Conservation (phyloP, 2,113 vertebrate genomes). For the Pholis gunnellus region DNA sequence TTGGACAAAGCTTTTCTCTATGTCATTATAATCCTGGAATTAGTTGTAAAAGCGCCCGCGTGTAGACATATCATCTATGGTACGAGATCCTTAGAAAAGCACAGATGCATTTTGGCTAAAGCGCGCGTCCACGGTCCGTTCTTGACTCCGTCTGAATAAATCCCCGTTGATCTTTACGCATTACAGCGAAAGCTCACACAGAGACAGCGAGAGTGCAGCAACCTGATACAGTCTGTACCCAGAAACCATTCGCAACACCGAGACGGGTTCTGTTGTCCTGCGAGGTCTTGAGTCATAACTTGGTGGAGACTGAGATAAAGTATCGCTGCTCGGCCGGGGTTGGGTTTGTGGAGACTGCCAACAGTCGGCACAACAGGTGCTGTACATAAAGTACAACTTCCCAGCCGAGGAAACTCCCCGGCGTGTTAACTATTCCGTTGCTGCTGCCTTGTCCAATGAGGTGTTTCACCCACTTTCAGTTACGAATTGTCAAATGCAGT, state of each 20-base stretch:
- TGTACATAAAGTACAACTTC: constrained; percentile 79
- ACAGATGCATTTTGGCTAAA: constrained; percentile 56
- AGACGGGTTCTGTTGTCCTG: constrained; percentile 63
- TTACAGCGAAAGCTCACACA: constrained; percentile 51
- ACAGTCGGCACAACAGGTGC: constrained; percentile 89
- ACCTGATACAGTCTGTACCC: constrained; percentile 65
- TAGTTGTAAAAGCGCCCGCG: constrained; percentile 27
- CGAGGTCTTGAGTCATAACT: constrained; percentile 64
- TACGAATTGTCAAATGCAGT: not conserved
- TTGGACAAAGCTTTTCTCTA: constrained; percentile 38
- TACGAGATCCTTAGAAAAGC: constrained; percentile 25
- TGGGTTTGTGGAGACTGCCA: constrained; percentile 76
- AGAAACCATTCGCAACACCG: constrained; percentile 38
- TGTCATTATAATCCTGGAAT: constrained; percentile 47
- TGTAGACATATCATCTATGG: constrained; percentile 39
- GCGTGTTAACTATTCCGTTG: constrained; percentile 76
- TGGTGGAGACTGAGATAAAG: constrained; percentile 64
- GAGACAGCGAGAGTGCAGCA: constrained; percentile 51
- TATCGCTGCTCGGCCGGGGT: constrained; percentile 58
- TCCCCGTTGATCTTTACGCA: constrained; percentile 63
- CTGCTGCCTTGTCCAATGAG: constrained; percentile 50
- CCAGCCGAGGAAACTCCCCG: constrained; percentile 80
- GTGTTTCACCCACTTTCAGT: not conserved
- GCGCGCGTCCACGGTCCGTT: constrained; percentile 55
- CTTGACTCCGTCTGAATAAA: constrained; percentile 49